phyloP scores from a whole-genome alignment of 2,888 invertebrate species.

The Xanthia icteritia region DNA sequence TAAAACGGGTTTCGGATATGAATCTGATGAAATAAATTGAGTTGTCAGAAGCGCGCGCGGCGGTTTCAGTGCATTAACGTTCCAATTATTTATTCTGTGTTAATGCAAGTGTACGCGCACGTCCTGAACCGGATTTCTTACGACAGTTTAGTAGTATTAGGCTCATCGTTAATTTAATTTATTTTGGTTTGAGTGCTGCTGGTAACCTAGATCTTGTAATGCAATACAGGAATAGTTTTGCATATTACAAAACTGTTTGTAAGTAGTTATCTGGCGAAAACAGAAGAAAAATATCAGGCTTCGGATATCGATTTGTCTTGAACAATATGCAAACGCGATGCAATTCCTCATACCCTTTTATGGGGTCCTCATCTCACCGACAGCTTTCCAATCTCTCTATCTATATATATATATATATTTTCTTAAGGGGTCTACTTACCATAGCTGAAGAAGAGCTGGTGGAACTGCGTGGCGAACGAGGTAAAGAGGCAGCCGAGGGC shows the following conservation, averaged over 20 bases:
- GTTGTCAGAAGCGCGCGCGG: constrained; percentile 79
- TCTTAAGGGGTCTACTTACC: constrained; percentile 74
- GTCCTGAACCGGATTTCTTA: constrained; percentile 53
- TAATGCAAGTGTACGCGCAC: constrained; percentile 61
- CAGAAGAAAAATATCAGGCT: background rate
- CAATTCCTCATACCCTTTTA: background rate
- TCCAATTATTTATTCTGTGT: constrained; percentile 77
- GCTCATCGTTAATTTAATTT: constrained; percentile 56
- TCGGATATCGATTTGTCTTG: background rate
- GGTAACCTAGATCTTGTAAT: constrained; percentile 44
- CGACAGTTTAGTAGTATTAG: constrained; percentile 47
- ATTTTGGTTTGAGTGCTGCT: constrained; percentile 22
- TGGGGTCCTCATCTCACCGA: too few species aligned
- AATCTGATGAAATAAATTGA: constrained; percentile 86
- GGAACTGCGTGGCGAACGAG: constrained; percentile 96
- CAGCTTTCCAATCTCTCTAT: background rate
- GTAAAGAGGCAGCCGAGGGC: constrained; percentile 97
- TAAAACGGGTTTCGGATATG: constrained; percentile 84
- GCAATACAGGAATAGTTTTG: constrained; percentile 39
- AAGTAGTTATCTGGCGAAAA: background rate
- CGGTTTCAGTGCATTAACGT: constrained; percentile 79
- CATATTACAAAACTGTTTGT: background rate
- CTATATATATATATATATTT: too few species aligned
- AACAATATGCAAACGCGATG: background rate
- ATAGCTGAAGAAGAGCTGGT: constrained; percentile 97